phyloP scores from a whole-genome alignment of 2,888 invertebrate species.

The Ormyrus rosae region DNA sequence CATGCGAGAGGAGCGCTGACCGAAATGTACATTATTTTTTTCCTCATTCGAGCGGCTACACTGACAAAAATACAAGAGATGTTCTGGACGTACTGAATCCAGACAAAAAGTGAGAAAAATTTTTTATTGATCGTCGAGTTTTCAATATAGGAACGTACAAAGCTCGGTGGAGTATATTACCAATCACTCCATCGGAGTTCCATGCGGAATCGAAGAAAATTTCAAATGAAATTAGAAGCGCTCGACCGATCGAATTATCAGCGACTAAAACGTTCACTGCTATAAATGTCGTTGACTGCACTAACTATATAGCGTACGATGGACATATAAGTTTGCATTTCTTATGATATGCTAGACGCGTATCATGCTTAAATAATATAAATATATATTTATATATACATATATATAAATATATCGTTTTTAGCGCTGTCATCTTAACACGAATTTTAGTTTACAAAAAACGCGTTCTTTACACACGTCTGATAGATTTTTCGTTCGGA shows the following conservation, averaged over 20 bases:
- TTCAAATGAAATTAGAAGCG: slow-evolving; percentile 9
- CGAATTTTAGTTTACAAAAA: slow-evolving; percentile 35
- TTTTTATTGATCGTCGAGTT: slow-evolving; percentile 11
- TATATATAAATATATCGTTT: slow-evolving; percentile 37
- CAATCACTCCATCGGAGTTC: not conserved
- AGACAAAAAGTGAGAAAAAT: slow-evolving; percentile 6
- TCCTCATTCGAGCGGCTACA: not conserved
- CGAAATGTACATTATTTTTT: slow-evolving; percentile 14
- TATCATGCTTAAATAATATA: slow-evolving; percentile 55
- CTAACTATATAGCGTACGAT: slow-evolving; percentile 24
- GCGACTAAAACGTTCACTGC: slow-evolving; percentile 17
- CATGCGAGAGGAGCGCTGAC: slow-evolving; percentile 18
- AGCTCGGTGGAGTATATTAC: not conserved
- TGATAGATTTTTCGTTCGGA: slow-evolving; percentile 14
- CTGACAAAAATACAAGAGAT: not conserved
- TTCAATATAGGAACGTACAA: not conserved
- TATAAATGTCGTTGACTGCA: slow-evolving; percentile 34
- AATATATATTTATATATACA: slow-evolving; percentile 10
- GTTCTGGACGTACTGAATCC: slow-evolving; percentile 1
- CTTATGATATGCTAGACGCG: slow-evolving; percentile 59
- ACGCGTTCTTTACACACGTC: not conserved
- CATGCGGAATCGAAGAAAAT: slow-evolving; percentile 1
- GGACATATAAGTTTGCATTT: slow-evolving; percentile 64
- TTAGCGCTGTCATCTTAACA: slow-evolving; percentile 43
- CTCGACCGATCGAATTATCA: slow-evolving; percentile 21